These are phyloP conservation scores for Cryptomyrus ogoouensis DNA, from an alignment of 2,113 vertebrate species.

Conservation along the genomic window DNA sequence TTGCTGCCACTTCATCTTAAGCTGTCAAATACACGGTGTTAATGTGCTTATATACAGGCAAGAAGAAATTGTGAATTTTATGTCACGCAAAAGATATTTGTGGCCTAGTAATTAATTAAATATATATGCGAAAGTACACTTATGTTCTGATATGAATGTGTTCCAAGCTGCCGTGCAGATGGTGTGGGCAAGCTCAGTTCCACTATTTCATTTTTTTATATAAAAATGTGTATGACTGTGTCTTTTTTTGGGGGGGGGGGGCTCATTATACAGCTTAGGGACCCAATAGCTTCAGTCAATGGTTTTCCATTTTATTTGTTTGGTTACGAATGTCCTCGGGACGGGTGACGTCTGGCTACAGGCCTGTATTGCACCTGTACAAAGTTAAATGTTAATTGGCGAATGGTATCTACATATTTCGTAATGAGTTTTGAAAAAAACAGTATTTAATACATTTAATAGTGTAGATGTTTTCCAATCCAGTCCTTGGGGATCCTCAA, in stretches of 20 bases:
- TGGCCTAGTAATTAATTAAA: neutral
- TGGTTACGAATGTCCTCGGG: neutral
- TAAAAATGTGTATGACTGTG: neutral
- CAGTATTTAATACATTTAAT: neutral
- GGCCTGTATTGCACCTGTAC: neutral
- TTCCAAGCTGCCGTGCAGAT: neutral
- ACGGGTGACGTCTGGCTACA: neutral
- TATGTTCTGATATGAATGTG: neutral
- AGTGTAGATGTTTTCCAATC: neutral
- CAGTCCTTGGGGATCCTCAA: neutral
- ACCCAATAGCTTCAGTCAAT: neutral
- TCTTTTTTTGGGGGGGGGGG: neutral
- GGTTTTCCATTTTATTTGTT: neutral
- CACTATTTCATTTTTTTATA: neutral
- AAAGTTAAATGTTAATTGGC: neutral
- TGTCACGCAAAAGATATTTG: neutral
- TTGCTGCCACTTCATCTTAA: neutral
- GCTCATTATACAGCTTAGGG: neutral
- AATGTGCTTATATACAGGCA: neutral
- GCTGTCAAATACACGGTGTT: neutral
- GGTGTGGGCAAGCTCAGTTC: neutral
- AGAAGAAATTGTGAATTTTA: neutral
- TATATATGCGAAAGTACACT: neutral
- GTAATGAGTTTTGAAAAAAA: neutral
- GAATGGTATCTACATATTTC: neutral